A percentile compares a stretch with the other conserved stretches of the same genome.
phyloP scores from a whole-genome alignment of 1,140 invertebrate species.

The Drosophila gunungcola region DNA sequence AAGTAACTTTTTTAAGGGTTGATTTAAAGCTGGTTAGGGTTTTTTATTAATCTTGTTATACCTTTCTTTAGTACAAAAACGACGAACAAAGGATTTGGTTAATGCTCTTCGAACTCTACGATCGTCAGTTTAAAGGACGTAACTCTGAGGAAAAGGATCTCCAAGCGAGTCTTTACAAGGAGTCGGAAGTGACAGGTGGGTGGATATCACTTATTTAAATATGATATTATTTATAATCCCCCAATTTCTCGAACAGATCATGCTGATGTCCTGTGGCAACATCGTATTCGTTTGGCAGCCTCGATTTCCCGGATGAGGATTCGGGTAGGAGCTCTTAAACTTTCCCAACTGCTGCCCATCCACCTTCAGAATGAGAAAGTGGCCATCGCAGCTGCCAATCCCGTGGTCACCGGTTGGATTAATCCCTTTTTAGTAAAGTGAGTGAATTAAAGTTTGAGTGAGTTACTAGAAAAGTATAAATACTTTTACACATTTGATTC shows the following conservation, averaged over 20 bases:
- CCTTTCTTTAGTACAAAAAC: slow-evolving; percentile 48
- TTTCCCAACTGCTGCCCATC: slow-evolving; percentile 88
- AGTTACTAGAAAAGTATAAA: too few relatives aligned
- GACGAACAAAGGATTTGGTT: slow-evolving; percentile 86
- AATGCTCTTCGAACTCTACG: slow-evolving; percentile 88
- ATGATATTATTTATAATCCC: too few relatives aligned
- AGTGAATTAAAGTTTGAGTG: slow-evolving; percentile 29
- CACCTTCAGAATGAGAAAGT: slow-evolving; percentile 89
- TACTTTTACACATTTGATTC: not conserved
- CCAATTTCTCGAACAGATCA: slow-evolving; percentile 70
- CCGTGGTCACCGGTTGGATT: slow-evolving; percentile 90
- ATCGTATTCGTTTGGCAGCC: slow-evolving; percentile 89
- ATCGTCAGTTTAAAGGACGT: slow-evolving; percentile 86
- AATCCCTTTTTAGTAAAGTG: slow-evolving; percentile 90
- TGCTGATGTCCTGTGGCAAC: slow-evolving; percentile 87
- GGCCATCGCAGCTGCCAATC: slow-evolving; percentile 86
- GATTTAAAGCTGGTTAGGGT: too few relatives aligned
- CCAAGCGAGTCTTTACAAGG: slow-evolving; percentile 84
- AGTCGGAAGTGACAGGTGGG: slow-evolving; percentile 84
- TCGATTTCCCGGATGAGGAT: slow-evolving; percentile 90
- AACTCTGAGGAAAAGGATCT: slow-evolving; percentile 74
- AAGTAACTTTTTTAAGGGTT: too few relatives aligned
- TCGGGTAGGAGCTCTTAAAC: slow-evolving; percentile 88
- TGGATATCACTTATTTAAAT: too few relatives aligned
- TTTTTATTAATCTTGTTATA: too few relatives aligned